Percentiles rank a stretch among this genome's conserved stretches.
These are phyloP conservation scores for Hydrolagus affinis DNA, from an alignment of 2,113 vertebrate genomes.

Conservation along the genomic window DNA sequence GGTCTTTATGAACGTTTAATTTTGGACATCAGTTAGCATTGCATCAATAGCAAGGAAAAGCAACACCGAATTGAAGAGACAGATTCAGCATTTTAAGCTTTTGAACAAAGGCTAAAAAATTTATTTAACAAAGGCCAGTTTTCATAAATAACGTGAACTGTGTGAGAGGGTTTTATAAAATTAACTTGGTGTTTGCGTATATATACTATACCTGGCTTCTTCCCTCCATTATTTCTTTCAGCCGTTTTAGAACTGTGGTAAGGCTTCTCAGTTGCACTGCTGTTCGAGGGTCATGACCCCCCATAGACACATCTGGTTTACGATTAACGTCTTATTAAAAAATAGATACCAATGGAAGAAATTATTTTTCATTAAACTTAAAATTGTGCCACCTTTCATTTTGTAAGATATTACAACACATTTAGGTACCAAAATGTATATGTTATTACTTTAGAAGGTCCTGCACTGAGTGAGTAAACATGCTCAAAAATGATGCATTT, in stretches of 20 bases:
- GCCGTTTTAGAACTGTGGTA: constrained; percentile 83
- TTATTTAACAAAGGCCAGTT: not conserved
- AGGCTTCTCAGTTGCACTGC: constrained; percentile 87
- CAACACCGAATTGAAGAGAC: not conserved
- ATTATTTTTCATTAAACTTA: not conserved
- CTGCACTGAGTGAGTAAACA: too few species aligned
- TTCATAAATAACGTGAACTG: too few species aligned
- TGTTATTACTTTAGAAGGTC: too few species aligned
- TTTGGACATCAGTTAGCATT: not conserved
- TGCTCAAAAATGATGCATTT: too few species aligned
- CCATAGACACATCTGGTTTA: constrained; percentile 73
- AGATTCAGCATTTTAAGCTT: not conserved
- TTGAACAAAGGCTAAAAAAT: not conserved
- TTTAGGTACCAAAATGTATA: too few species aligned
- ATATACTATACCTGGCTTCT: constrained; percentile 78
- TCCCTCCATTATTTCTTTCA: constrained; percentile 98
- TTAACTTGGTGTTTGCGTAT: not conserved
- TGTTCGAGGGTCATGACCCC: constrained; percentile 87
- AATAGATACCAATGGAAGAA: not conserved
- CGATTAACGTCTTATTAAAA: constrained; percentile 68
- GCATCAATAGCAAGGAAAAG: not conserved
- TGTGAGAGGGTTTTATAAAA: too few species aligned
- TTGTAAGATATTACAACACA: not conserved
- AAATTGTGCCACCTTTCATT: not conserved
- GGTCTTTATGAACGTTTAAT: not conserved